Conservation (phyloP, 2,888 invertebrate species). For the Leptopilina drosophilae region DNA sequence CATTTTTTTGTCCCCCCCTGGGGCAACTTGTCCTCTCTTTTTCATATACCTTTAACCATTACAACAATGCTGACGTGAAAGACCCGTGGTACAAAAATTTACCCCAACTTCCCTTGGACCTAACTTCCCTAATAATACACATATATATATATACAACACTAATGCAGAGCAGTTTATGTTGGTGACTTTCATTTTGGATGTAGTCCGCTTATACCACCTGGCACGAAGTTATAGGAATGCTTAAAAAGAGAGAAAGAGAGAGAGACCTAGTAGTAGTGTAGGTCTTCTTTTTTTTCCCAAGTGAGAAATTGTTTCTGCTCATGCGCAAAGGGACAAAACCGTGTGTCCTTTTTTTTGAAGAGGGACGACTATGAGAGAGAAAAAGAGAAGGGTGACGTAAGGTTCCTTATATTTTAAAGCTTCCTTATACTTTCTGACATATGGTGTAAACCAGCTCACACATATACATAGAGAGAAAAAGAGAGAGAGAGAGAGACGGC, state of each 20-base stretch:
- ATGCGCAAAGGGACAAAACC: conserved; percentile 1
- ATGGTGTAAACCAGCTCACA: conserved; percentile 11
- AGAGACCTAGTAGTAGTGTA: not conserved
- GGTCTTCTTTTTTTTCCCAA: not conserved
- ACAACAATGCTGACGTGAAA: conserved; percentile 40
- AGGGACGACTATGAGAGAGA: not conserved
- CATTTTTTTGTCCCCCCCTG: conserved; percentile 7
- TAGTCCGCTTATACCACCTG: conserved; percentile 9
- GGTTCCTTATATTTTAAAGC: conserved; percentile 15
- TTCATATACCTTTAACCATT: conserved; percentile 32
- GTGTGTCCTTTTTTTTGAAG: not conserved
- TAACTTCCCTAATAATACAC: conserved; percentile 36
- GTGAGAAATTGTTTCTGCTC: conserved; percentile 11
- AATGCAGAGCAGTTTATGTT: not conserved
- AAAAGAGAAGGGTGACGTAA: conserved; percentile 8
- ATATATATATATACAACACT: no score
- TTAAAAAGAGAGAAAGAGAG: not conserved
- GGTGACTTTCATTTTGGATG: conserved; percentile 4
- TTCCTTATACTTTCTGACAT: conserved; percentile 18
- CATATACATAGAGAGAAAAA: not conserved
- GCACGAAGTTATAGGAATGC: conserved; percentile 6
- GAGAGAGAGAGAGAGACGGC: no score
- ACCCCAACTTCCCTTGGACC: conserved; percentile 37
- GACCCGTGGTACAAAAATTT: conserved; percentile 46
- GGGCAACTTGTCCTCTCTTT: not conserved